These are phyloP conservation scores for Chaetops frenatus DNA, from an alignment of 2,113 vertebrate species.

Conservation along the genomic window DNA sequence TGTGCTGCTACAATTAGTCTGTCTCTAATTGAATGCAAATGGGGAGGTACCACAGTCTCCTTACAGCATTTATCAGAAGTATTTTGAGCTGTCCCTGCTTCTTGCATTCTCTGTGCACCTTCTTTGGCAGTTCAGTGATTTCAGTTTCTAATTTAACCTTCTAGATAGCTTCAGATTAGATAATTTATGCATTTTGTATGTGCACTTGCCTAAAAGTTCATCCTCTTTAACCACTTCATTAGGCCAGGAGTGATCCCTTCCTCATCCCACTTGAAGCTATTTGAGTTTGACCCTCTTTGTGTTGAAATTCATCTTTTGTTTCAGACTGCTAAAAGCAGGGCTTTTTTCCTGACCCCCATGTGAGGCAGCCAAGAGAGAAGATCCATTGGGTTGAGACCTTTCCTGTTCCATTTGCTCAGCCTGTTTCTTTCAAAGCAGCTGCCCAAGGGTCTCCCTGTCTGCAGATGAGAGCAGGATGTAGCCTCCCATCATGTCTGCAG, in stretches of 20 bases:
- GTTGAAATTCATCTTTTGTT: neutral
- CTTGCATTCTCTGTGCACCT: neutral
- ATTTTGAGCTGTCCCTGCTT: neutral
- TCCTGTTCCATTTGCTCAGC: neutral
- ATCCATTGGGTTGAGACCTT: neutral
- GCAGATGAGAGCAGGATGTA: neutral
- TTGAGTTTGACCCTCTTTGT: neutral
- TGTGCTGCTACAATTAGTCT: neutral
- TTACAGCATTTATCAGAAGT: neutral
- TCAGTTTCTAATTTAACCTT: constrained; percentile 8
- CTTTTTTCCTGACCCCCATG: accelerated
- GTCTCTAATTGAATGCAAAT: neutral
- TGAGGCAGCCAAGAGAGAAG: neutral
- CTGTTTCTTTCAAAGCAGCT: neutral
- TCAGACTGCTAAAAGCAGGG: neutral
- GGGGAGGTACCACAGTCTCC: neutral
- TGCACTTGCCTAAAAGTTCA: neutral
- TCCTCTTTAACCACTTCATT: neutral
- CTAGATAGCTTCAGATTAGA: neutral
- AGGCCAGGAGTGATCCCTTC: neutral
- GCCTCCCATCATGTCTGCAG: accelerated
- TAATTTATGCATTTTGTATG: neutral
- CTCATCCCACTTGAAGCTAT: neutral
- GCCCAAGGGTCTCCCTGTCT: neutral
- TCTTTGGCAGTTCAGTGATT: neutral